These are phyloP conservation scores for Oppia nitens DNA, from an alignment of 1,140 invertebrate genomes.

Conservation along the genomic window DNA sequence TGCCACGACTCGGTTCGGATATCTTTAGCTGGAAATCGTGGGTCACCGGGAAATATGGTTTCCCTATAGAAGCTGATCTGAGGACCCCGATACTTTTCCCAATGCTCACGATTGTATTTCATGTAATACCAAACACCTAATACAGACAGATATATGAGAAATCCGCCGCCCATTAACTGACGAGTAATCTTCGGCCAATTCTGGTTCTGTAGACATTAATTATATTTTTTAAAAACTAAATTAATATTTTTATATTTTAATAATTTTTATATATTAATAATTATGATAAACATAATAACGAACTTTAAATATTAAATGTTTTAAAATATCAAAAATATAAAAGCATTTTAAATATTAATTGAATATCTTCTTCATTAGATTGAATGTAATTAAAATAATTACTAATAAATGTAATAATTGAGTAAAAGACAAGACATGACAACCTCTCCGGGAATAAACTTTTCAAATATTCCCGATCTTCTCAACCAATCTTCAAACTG, in stretches of 20 bases:
- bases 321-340: too few relatives aligned
- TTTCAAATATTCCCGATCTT: too few relatives aligned
- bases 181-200: neutral
- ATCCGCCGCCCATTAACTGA: neutral
- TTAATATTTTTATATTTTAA: neutral
- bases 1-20: slow-evolving; percentile 38
- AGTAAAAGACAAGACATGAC: too few relatives aligned
- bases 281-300: neutral
- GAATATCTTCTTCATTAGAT: too few relatives aligned
- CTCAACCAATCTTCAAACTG: slow-evolving; percentile 12
- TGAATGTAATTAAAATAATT: too few relatives aligned
- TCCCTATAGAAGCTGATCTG: neutral
- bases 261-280: too few relatives aligned
- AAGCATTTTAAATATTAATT: too few relatives aligned
- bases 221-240: slow-evolving; percentile 2
- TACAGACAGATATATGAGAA: neutral
- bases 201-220: neutral
- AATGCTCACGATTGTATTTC: slow-evolving; percentile 5
- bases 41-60: slow-evolving; percentile 39
- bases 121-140: neutral
- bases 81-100: slow-evolving; percentile 6
- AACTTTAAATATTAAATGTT: too few relatives aligned
- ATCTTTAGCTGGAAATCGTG: slow-evolving; percentile 40
- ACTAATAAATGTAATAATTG: too few relatives aligned
- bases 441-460: too few relatives aligned